Base-by-base conservation (phyloP, 1,140 invertebrate genomes). In the Drusus annulatus region DNA sequence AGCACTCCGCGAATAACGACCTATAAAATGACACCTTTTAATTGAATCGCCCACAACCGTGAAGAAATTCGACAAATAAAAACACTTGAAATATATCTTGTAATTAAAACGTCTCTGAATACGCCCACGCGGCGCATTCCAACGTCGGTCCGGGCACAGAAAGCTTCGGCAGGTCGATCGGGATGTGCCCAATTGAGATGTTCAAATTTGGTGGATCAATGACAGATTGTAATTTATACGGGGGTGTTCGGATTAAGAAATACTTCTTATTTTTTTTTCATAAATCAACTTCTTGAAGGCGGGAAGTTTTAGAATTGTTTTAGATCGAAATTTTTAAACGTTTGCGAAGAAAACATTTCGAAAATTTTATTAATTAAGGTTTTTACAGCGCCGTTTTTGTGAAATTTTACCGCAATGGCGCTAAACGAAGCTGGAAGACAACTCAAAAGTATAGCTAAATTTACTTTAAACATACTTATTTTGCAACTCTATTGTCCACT, bases 41-140 rank as follows among this genome's bases (percentile, higher is more conserved):
- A 60, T 60, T 60, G 56, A 60, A 60, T 23, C 56, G 56, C 56
- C 56, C 56, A 60, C 56, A 45, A 7, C 36, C n/a, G 23, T 19
- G 23, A 60, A 60, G 17, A 19, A 60, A 60, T 15, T 23, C 17
- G 23, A 23, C 17, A 19, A 60, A 60, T 60, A 60, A 60, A 60
- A 60, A 60, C 56, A 60, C 17, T 21, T 13, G 56, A 60, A 60
- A 5, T 60, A 60, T 23, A 60, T 21, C 56, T 23, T 8, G 56
- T 60, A 60, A 60, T 60, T 60, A 60, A 60, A 60, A 60, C 23
- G 23, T 60, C 23, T 60, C 56, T 60, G 17, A 60, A 60, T 60
- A 19, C 56, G 56, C 56, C 56, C 56, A 60, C 56, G 7, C 8
- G 56, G 56, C 16, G 23, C 56, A 60, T 60, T 60, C 56, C 56